Base-by-base conservation (phyloP, 2,888 invertebrate species). In the Netelia virgata region DNA sequence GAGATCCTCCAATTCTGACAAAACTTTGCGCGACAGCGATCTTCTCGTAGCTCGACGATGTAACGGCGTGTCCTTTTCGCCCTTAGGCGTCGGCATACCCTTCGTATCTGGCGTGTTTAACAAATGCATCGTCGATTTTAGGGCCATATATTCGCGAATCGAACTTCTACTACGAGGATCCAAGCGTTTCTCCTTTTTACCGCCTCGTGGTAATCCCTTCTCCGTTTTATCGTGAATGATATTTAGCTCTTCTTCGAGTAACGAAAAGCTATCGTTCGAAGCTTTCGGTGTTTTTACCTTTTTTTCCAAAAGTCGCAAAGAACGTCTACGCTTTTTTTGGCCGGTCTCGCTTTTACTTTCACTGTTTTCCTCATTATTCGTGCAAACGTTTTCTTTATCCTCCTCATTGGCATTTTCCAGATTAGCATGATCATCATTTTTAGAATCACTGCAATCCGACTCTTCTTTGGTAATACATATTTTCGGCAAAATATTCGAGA, bases 71-170 rank as follows among this genome's bases (percentile, higher is more conserved):
- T 75, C 70, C 41, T 72, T 84, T 18, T 79, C 82, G n/a, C 18
- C 16, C 1, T 53, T 75, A 0, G 82, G 78, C 10, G 82, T 75
- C 14, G 59, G 74, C 14, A 47, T 11, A 1, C 82, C 84, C 10
- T 79, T 84, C 0, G 43, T n/a, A 66, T 82, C 75, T 5, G 84
- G 84, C 2, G 84, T 84, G 6, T 69, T 43, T n/a, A 84, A 64
- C 14, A 74, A 82, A 16, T 74, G 74, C 3, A 50, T 28, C 0
- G 64, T 36, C 14, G 82, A 82, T 47, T 84, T 84, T 0, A 84
- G 18, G 0, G 82, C 74, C 84, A 84, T 84, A 16, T 83, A 85
- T 23, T 81, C 79, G 23, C 85, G 69, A 43, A 86, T 63, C n/a
- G 85, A 86, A 53, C 61, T 61, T 61, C 83, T 70, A 43, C 47